Percentiles rank a stretch among this genome's conserved stretches.
These are phyloP conservation scores for Heliconius hermathena DNA, from an alignment of 1,140 invertebrate species.

Conservation along the genomic window DNA sequence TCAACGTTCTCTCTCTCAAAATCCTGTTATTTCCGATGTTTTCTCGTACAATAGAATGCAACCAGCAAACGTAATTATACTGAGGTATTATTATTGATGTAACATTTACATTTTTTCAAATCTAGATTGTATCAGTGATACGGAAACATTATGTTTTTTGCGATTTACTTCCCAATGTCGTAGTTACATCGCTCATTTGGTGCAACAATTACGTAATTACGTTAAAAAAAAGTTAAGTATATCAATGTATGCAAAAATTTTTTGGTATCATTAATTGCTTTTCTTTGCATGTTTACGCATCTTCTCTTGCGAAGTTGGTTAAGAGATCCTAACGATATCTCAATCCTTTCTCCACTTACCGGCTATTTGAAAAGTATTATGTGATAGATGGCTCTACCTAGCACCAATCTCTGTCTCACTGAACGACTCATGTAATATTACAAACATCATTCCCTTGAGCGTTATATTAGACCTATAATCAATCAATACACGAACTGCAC, in stretches of 20 bases:
- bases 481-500: neutral
- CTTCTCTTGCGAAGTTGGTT: neutral
- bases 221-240: too few species aligned
- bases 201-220: too few species aligned
- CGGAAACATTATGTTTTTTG: neutral
- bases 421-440: neutral
- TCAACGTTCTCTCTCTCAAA: constrained; percentile 30
- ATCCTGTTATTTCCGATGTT: constrained; percentile 60
- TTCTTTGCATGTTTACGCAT: neutral
- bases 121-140: constrained; percentile 17
- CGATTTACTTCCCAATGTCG: neutral
- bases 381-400: neutral
- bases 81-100: constrained; percentile 32
- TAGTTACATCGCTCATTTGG: too few species aligned
- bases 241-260: too few species aligned
- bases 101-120: constrained; percentile 31
- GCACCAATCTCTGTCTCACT: neutral
- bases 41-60: constrained; percentile 48
- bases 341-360: neutral
- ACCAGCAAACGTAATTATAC: constrained; percentile 55
- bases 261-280: too few species aligned
- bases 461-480: neutral
- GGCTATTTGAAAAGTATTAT: neutral
- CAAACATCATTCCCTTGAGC: neutral
- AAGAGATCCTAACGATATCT: neutral